These are phyloP conservation scores for Gortyna flavago DNA, from an alignment of 2,888 invertebrate species.

Conservation along the genomic window DNA sequence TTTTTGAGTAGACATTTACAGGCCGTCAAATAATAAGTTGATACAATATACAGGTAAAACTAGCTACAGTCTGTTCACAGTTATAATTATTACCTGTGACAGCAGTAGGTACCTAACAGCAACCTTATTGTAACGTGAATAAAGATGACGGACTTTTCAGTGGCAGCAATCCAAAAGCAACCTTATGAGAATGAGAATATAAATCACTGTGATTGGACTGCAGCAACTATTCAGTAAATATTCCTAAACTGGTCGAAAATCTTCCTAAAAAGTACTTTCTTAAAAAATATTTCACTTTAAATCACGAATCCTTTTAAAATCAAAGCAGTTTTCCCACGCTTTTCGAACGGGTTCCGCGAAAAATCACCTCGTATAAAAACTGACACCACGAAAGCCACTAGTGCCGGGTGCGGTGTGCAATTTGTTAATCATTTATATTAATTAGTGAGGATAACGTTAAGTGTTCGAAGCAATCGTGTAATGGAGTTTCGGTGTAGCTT, in stretches of 20 bases:
- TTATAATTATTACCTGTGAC: background rate
- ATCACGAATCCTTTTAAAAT: conserved; percentile 1
- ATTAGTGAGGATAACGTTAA: conserved; percentile 68
- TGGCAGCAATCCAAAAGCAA: background rate
- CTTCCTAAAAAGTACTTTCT: background rate
- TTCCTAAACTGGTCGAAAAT: background rate
- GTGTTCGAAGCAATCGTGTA: conserved; percentile 71
- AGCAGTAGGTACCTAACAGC: background rate
- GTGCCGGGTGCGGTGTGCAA: conserved; percentile 33
- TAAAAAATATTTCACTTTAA: background rate
- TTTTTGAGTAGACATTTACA: background rate
- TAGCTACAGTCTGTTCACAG: background rate
- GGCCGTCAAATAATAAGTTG: background rate
- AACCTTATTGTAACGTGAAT: background rate
- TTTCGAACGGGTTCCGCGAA: background rate
- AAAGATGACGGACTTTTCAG: background rate
- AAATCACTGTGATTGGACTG: too few relatives aligned
- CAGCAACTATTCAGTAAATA: background rate
- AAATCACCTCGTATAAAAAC: conserved; percentile 26
- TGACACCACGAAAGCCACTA: background rate
- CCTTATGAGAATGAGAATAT: background rate
- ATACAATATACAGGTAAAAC: background rate
- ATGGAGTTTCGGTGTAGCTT: conserved; percentile 71
- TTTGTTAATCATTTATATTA: conserved; percentile 68
- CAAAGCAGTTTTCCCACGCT: background rate